Base-by-base conservation (phyloP, 2,888 invertebrate genomes). In the Malthinus seriepunctatus region DNA sequence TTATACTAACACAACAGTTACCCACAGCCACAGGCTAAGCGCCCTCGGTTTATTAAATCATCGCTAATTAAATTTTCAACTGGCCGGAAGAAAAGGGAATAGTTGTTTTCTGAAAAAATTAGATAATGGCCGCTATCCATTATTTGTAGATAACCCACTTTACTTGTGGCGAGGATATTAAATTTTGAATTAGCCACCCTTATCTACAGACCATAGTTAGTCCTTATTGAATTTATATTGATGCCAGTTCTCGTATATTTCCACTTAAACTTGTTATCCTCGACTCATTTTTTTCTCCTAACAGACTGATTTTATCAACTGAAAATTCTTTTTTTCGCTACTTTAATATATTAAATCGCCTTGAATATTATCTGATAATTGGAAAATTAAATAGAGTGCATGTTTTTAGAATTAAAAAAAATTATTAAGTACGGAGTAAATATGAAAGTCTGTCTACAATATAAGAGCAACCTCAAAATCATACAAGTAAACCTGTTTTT, bases 21-120 rank as follows among this genome's bases (percentile, higher is more conserved):
- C 34, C 23, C 52, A 23, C 12, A 42, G 23, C 39, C 39, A 8
- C 39, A 46, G 45, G 32, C 35, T 32, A 48, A 48, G 38, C 32
- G 32, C 48, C 48, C 38, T 42, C 39, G 38, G 47, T 48, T 47
- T 54, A 54, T 54, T 54, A 54, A 47, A 54, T 54, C 47, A 54
- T 37, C 54, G 38, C 54, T 54, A 54, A 51, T 51, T 54, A 54
- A 54, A 54, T 54, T 54, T 53, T 54, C 47, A 32, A 15, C 48
- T 54, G 54, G 32, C 48, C 54, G 48, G 54, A 48, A 48, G 54
- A 48, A 46, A 33, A 12, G 54, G 54, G 32, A 33, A 35, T 46
- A 12, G 48, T 32, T 53, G 32, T 32, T 48, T 39, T 48, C 39
- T 33, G 37, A 23, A 54, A 54, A 45, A 54, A 54, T 48, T 39